Evolutionary conservation across 2,797 vertebrate species (phyloP), one percentile per base, ranked within the genome.

Genomic region (Thamnophis elegans): DNA sequence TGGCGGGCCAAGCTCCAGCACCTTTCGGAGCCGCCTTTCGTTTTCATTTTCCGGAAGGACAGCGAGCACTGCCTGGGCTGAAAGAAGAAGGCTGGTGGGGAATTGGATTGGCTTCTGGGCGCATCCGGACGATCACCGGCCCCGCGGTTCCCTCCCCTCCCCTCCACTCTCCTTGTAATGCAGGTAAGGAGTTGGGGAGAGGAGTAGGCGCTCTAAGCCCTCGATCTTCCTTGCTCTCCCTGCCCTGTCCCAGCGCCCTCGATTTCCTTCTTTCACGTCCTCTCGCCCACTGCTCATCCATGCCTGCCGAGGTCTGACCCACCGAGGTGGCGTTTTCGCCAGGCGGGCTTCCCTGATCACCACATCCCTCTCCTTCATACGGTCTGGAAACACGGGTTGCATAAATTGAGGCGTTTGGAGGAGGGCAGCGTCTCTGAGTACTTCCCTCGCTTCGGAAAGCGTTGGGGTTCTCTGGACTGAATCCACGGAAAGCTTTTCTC

Each of bases 41-140:
- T 97, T 99, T 99, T 99, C 98, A 97, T 95, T 99, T 98, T 98
- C 98, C 94, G 97, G 98, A 98, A 98, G 96, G 96, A 94, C 73
- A 89, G 89, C 47, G n/a, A 14, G 88, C 56, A 4, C 42, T 32
- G 94, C 36, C 59, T 42, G 16, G 14, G 59, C 14, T 42, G 26
- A 22, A 26, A 16, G 32, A 16, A 16, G 32, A 16, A 53, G 13
- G 26, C 51, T 16, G 26, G 18, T 28, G 82, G 51, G 53, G 53
- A 53, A 8, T 87, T 20, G 53, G 53, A 6, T 54, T 18, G 20
- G 36, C 36, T 60, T 60, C 55, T 87, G 2, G 47, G 58, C 59
- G 58, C 87, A 20, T n/a, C 82, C 58, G 51, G 91, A 10, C 28
- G 11, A 55, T 12, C 58, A 51, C 36, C 91, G 2, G 60, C 6